Evolutionary conservation across 1,140 invertebrate species (phyloP).

Genomic region (Drosophila triauraria): DNA sequence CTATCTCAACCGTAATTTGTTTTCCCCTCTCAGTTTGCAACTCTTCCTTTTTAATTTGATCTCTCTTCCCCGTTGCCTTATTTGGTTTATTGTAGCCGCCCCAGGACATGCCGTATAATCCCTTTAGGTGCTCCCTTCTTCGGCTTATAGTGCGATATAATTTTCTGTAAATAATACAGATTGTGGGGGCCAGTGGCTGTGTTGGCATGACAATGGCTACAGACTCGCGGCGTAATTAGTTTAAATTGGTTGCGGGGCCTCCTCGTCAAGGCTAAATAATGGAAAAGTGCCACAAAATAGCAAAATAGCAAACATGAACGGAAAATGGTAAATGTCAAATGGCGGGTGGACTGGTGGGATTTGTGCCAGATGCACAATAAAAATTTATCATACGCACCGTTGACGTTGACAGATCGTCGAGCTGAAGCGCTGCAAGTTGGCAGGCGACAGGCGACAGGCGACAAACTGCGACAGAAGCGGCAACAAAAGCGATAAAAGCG

Average conservation of each 20-base stretch:
- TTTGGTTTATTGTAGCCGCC: conserved; percentile 10
- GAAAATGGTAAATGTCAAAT: conserved; percentile 10
- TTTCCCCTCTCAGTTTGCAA: neutral
- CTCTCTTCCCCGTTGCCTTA: neutral
- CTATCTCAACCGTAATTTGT: neutral
- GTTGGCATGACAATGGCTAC: conserved; percentile 29
- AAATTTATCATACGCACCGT: conserved; percentile 82
- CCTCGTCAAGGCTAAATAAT: too few species aligned
- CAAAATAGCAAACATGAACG: conserved; percentile 9
- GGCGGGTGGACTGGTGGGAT: conserved; percentile 18
- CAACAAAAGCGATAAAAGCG: conserved; percentile 29
- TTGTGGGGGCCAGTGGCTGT: conserved; percentile 22
- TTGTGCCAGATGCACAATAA: conserved; percentile 62
- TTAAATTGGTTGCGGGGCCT: conserved; percentile 26
- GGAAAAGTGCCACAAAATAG: neutral
- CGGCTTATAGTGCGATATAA: conserved; percentile 34
- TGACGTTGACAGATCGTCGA: conserved; percentile 79
- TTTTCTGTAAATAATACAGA: conserved; percentile 54
- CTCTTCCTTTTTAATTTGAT: neutral
- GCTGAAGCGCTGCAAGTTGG: conserved; percentile 44
- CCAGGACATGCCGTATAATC: conserved; percentile 27
- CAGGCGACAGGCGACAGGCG: conserved; percentile 27
- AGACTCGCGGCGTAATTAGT: conserved; percentile 34
- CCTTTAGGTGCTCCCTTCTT: conserved; percentile 5
- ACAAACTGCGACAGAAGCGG: conserved; percentile 31